phyloP scores from a whole-genome alignment of 35 echinoderm and acorn worm species.

The Eucidaris tribuloides region DNA sequence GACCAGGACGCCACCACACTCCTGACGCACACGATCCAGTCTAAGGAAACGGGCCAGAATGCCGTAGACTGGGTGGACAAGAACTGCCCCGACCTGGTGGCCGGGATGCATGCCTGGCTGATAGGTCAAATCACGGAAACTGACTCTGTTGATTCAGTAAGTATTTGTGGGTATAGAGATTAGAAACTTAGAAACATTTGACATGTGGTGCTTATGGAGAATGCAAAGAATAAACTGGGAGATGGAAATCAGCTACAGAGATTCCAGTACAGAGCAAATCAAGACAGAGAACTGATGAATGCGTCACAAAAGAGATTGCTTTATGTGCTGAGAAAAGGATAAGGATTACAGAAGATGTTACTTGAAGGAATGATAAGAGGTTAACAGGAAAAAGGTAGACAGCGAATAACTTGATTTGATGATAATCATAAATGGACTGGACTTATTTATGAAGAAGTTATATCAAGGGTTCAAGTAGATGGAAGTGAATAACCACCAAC shows the following conservation, averaged over 20 bases:
- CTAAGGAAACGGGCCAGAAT: neutral
- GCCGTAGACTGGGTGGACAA: constrained; percentile 51
- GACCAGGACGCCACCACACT: neutral
- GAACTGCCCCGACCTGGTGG: constrained; percentile 64
- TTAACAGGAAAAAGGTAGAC: too few relatives aligned
- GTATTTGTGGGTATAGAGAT: neutral
- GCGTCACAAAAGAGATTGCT: neutral
- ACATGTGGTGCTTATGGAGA: neutral
- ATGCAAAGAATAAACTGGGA: too few relatives aligned
- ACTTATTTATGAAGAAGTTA: too few relatives aligned
- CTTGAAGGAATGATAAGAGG: too few relatives aligned
- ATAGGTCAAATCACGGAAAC: neutral
- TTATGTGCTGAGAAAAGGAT: too few relatives aligned
- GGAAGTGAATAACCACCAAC: too few relatives aligned
- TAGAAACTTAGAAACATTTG: neutral
- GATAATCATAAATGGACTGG: too few relatives aligned
- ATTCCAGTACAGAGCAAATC: neutral
- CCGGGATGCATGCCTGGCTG: constrained; percentile 62
- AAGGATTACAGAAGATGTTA: too few relatives aligned
- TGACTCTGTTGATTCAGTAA: constrained; percentile 5
- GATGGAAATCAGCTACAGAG: neutral
- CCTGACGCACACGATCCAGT: neutral
- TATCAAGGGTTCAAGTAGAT: too few relatives aligned
- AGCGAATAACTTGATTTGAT: too few relatives aligned
- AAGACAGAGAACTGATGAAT: too few relatives aligned